Percentiles rank a stretch among this genome's conserved stretches.
phyloP scores from a whole-genome alignment of 2,113 vertebrate genomes.

The Esox niger region DNA sequence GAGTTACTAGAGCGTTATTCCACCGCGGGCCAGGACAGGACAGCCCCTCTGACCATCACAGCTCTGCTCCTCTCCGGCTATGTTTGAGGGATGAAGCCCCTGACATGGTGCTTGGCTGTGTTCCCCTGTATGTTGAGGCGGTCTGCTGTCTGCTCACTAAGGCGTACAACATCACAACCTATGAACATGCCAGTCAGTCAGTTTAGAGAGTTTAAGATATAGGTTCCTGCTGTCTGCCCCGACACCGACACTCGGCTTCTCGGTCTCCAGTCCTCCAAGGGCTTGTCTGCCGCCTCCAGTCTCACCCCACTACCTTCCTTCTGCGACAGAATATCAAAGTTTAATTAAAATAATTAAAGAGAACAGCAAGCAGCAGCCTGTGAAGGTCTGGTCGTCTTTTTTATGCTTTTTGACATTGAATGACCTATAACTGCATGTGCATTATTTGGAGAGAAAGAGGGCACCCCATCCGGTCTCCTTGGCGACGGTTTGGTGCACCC shows the following conservation, averaged over 20 bases:
- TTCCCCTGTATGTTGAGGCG: constrained; percentile 44
- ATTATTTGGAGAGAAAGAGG: constrained; percentile 66
- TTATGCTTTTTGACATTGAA: constrained; percentile 92
- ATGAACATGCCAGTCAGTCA: constrained; percentile 73
- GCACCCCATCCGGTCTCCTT: constrained; percentile 32
- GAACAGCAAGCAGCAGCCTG: constrained; percentile 95
- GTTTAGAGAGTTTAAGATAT: constrained; percentile 51
- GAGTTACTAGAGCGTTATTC: constrained; percentile 93
- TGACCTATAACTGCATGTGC: constrained; percentile 82
- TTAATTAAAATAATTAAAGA: constrained; percentile 99
- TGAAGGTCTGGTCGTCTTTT: constrained; percentile 91
- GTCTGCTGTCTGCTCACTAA: constrained; percentile 72
- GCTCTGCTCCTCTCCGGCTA: constrained; percentile 51
- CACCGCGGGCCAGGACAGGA: constrained; percentile 67
- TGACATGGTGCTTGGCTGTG: constrained; percentile 72
- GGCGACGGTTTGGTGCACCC: constrained; percentile 47
- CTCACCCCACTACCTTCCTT: constrained; percentile 79
- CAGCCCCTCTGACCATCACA: constrained; percentile 64
- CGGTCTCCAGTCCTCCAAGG: constrained; percentile 73
- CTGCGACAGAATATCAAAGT: constrained; percentile 85
- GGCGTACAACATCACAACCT: constrained; percentile 72
- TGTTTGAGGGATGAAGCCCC: constrained; percentile 79
- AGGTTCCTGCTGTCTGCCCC: constrained; percentile 68
- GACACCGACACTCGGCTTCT: constrained; percentile 45
- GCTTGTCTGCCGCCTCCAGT: constrained; percentile 60